These are phyloP conservation scores for Melanerpes formicivorus DNA, from an alignment of 2,113 vertebrate species.

Conservation along the genomic window DNA sequence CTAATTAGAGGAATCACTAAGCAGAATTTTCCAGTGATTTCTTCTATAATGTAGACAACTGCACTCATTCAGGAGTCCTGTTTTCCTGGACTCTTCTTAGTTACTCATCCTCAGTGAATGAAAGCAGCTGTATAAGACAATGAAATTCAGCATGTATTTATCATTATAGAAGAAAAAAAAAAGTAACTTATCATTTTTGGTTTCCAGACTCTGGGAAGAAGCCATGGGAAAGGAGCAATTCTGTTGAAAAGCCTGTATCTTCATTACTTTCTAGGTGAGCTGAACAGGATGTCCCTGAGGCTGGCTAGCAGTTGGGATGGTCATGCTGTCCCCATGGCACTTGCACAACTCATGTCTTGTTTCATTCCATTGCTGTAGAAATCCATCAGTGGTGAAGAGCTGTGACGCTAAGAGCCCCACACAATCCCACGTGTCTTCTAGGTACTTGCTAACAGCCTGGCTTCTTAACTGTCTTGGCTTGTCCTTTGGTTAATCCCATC, in stretches of 20 bases:
- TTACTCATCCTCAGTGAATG: background rate
- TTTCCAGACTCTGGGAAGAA: constrained; percentile 91
- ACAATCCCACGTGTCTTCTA: constrained; percentile 82
- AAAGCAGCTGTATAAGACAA: background rate
- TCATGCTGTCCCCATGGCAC: background rate
- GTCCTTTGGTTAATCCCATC: constrained; percentile 43
- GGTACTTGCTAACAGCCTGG: constrained; percentile 71
- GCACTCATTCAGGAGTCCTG: background rate
- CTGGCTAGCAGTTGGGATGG: background rate
- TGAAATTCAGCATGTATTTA: background rate
- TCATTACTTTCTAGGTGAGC: constrained; percentile 92
- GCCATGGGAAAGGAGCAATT: constrained; percentile 97
- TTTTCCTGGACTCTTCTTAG: background rate
- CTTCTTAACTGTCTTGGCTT: constrained; percentile 45
- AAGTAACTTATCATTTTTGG: background rate
- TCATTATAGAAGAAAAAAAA: background rate
- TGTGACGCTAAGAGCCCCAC: constrained; percentile 85
- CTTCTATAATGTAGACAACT: background rate
- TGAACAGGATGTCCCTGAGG: background rate
- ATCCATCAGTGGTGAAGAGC: constrained; percentile 81
- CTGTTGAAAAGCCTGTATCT: constrained; percentile 89
- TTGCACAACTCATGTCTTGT: constrained; percentile 68
- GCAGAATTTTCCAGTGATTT: background rate
- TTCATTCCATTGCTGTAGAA: constrained; percentile 82
- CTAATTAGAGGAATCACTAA: background rate